Evolutionary conservation across 2,113 vertebrate species (phyloP).

Genomic region (Theristicus caerulescens): DNA sequence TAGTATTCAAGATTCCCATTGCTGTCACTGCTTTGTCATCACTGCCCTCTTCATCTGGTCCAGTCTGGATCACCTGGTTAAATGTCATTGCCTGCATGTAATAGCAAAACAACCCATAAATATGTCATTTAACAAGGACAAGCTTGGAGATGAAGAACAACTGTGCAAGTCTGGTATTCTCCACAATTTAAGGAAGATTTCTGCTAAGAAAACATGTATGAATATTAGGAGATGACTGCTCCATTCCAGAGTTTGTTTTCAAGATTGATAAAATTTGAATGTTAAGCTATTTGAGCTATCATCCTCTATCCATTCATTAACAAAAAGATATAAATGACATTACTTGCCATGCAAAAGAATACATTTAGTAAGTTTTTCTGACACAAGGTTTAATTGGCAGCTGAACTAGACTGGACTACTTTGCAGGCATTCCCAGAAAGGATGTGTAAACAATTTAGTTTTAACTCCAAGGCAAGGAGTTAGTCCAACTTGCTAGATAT

Average conservation of each 20-base stretch:
- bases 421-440: background rate
- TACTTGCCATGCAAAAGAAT: background rate
- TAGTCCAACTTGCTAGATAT: background rate
- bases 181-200: background rate
- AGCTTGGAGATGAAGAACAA: background rate
- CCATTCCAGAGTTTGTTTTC: background rate
- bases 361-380: background rate
- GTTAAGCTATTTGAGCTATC: background rate
- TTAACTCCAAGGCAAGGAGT: background rate
- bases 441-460: background rate
- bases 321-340: background rate
- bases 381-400: background rate
- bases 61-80: conserved; percentile 98
- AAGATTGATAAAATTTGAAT: background rate
- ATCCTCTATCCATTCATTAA: background rate
- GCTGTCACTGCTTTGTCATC: conserved; percentile 99
- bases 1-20: conserved; percentile 99
- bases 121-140: background rate
- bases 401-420: background rate
- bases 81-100: conserved; percentile 92
- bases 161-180: background rate
- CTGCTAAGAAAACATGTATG: background rate
- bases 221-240: background rate
- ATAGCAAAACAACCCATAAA: background rate
- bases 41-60: conserved; percentile 96